Percentiles rank a stretch among this genome's conserved stretches.
Evolutionary conservation across 2,797 vertebrate species (phyloP).

Genomic region (Tympanoctomys barrerae): DNA sequence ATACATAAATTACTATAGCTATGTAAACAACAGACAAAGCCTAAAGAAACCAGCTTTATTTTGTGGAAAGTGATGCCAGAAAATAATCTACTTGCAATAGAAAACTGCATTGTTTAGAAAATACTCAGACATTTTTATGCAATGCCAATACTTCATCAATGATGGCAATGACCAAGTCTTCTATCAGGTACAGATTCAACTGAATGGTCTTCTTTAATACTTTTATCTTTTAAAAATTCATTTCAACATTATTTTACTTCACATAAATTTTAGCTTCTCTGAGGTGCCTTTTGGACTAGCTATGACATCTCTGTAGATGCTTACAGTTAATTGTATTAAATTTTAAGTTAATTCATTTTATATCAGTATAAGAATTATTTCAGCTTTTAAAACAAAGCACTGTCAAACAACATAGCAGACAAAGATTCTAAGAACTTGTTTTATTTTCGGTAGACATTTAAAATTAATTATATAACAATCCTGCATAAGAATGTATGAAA

Average conservation of each 20-base stretch:
- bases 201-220: not conserved
- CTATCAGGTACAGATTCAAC: not conserved
- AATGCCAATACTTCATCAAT: not conserved
- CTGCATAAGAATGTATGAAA: not conserved
- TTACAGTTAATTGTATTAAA: slow-evolving; percentile 41
- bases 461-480: slow-evolving; percentile 19
- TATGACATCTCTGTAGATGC: not conserved
- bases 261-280: not conserved
- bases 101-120: not conserved
- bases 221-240: slow-evolving; percentile 1
- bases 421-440: slow-evolving; percentile 44
- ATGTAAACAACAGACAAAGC: not conserved
- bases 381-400: slow-evolving; percentile 10
- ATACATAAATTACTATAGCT: not conserved
- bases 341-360: slow-evolving; percentile 11
- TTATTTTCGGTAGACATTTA: slow-evolving; percentile 27
- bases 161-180: not conserved
- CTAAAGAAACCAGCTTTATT: slow-evolving; percentile 30
- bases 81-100: not conserved
- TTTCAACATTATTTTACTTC: not conserved
- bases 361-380: slow-evolving; percentile 4
- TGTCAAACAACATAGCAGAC: not conserved
- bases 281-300: slow-evolving; percentile 3
- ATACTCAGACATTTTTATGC: not conserved
- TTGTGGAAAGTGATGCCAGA: not conserved